Evolutionary conservation across 2,797 vertebrate species (phyloP).

Genomic region (Pangasius macronema): DNA sequence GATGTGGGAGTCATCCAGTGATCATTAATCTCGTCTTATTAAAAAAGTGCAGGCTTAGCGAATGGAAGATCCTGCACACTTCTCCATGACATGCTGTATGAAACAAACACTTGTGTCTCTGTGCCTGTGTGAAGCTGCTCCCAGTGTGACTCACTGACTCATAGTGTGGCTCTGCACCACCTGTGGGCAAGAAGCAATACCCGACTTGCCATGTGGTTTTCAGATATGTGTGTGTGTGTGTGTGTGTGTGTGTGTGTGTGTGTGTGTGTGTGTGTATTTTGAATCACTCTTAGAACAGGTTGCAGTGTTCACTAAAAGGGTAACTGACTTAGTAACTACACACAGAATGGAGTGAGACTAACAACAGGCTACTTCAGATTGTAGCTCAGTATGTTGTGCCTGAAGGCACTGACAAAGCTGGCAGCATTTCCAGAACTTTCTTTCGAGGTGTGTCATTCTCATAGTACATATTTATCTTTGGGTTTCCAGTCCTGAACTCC

Average conservation of each 20-base stretch:
- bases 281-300: not conserved
- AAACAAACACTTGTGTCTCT: constrained; percentile 54
- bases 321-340: not conserved
- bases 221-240: not conserved
- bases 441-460: not conserved
- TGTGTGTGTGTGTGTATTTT: constrained; percentile 12
- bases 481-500: not conserved
- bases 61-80: constrained; percentile 70
- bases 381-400: too few species aligned
- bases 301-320: not conserved
- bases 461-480: not conserved
- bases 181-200: constrained; percentile 33
- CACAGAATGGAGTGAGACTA: not conserved
- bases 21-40: constrained; percentile 53
- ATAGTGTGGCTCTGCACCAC: constrained; percentile 52
- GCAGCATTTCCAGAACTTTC: not conserved
- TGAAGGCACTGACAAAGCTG: not conserved
- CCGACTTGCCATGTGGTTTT: constrained; percentile 15
- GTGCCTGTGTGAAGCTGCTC: constrained; percentile 58
- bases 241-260: too few species aligned
- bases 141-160: constrained; percentile 58
- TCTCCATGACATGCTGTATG: constrained; percentile 57
- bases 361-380: not conserved
- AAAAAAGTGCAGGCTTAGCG: constrained; percentile 59
- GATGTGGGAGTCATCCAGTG: constrained; percentile 55